Conservation (phyloP, 2,888 invertebrate species). For the Epirrhoe alternata region DNA sequence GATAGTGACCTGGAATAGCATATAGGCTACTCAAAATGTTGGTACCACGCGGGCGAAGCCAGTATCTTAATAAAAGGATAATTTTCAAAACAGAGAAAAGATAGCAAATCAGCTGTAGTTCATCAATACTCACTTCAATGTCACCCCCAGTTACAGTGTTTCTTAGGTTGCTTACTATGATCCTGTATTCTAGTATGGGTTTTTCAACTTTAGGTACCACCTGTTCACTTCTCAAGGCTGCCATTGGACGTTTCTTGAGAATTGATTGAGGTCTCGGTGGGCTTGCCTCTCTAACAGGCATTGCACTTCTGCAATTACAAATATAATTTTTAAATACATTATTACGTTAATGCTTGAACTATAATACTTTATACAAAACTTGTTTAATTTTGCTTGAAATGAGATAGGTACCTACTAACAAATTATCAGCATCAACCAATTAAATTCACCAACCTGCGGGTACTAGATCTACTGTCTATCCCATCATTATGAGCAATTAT, state of each 20-base stretch:
- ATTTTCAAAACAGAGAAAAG: no score
- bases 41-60: no score
- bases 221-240: constrained; percentile 68
- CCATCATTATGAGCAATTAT: constrained; percentile 75
- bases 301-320: constrained; percentile 55
- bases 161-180: constrained; percentile 96
- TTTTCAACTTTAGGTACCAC: constrained; percentile 65
- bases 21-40: no score
- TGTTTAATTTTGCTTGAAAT: no score
- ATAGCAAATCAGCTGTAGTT: no score
- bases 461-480: constrained; percentile 52
- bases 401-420: no score
- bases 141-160: constrained; percentile 95
- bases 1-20: no score
- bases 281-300: constrained; percentile 66
- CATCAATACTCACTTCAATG: constrained; percentile 87
- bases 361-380: no score
- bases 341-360: not conserved
- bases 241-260: constrained; percentile 81
- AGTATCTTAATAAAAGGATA: no score
- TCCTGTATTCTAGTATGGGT: constrained; percentile 88
- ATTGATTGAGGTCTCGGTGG: constrained; percentile 79
- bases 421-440: not conserved
- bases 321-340: not conserved
- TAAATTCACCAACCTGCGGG: constrained; percentile 53